Conservation (phyloP, 2,113 vertebrate genomes). For the Poeciliopsis turrubarensis region DNA sequence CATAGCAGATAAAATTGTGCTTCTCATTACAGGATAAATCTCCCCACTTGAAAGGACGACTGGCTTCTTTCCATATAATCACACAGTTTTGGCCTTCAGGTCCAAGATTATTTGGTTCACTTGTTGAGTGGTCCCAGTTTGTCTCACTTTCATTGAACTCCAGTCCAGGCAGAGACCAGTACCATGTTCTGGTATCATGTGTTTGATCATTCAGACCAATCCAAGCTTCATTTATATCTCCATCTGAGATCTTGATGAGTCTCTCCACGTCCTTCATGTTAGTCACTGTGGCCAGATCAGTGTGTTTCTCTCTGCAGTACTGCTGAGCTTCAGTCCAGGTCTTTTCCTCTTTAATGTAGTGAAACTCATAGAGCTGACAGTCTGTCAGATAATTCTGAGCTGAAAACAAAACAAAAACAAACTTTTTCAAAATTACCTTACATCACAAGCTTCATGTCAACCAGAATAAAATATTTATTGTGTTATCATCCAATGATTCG, state of each 20-base stretch:
- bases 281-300: constrained; percentile 43
- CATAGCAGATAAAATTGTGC: rapidly evolving
- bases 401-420: no score
- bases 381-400: no score
- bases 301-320: not conserved
- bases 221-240: no score
- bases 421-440: no score
- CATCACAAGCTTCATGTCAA: no score
- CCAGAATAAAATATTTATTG: no score
- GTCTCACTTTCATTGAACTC: rapidly evolving
- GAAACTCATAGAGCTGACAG: constrained; percentile 23
- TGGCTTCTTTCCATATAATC: not conserved
- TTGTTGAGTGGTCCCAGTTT: rapidly evolving
- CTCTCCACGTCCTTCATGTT: no score
- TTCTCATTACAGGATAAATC: rapidly evolving
- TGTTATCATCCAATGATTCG: no score
- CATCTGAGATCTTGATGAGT: no score
- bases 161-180: constrained; percentile 38
- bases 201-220: no score
- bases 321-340: constrained; percentile 5
- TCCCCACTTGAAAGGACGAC: rapidly evolving
- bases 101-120: rapidly evolving
- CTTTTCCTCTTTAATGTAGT: rapidly evolving
- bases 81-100: rapidly evolving
- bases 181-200: not conserved